Conservation (phyloP, 2,113 vertebrate species). For the Strigops habroptila region DNA sequence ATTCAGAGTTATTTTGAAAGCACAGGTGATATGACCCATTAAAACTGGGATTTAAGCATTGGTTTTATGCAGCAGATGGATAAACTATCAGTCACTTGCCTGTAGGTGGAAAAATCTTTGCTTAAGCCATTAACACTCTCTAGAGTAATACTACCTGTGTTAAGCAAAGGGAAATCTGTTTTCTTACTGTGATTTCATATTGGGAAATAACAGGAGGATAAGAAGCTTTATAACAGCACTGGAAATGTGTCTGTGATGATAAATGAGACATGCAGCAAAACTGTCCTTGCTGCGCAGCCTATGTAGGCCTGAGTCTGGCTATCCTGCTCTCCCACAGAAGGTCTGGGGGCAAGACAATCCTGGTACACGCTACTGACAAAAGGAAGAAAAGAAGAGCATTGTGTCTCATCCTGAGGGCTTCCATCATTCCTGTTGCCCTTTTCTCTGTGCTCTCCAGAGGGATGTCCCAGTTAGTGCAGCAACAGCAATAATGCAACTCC, state of each 20-base stretch:
- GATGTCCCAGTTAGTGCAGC: accelerated
- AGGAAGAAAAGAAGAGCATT: not conserved
- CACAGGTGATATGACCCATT: constrained; percentile 65
- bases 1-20: constrained; percentile 53
- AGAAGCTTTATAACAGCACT: constrained; percentile 74
- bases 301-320: not conserved
- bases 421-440: not conserved
- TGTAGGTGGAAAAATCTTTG: constrained; percentile 78
- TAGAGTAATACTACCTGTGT: constrained; percentile 71
- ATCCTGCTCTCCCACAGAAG: not conserved
- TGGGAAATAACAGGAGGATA: constrained; percentile 70
- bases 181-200: constrained; percentile 71
- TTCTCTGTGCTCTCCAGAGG: accelerated
- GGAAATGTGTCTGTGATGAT: constrained; percentile 29
- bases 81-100: constrained; percentile 75
- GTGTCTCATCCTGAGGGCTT: not conserved
- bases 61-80: constrained; percentile 75
- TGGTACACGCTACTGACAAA: not conserved
- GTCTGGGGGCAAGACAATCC: not conserved
- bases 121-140: constrained; percentile 74
- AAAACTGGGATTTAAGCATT: constrained; percentile 40
- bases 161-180: constrained; percentile 69
- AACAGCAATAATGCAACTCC: accelerated
- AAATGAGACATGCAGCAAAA: constrained; percentile 25
- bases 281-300: not conserved